Evolutionary conservation across 2,888 invertebrate genomes (phyloP).

Genomic region (Pherbina coryleti): DNA sequence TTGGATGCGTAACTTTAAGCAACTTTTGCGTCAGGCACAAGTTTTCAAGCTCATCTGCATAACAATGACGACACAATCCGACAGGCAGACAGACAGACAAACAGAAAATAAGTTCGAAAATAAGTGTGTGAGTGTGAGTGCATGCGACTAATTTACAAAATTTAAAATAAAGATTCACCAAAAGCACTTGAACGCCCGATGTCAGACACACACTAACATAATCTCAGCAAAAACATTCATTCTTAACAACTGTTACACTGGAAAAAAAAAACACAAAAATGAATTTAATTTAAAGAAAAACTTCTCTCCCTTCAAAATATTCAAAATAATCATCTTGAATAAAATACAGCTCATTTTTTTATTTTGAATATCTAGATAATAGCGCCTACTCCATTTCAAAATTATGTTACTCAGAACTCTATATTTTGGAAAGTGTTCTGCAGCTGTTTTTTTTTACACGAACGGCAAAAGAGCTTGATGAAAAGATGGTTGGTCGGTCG

Average conservation of each 20-base stretch:
- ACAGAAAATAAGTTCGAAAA: not conserved
- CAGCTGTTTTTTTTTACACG: no score
- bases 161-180: conserved; percentile 22
- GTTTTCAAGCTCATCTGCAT: conserved; percentile 50
- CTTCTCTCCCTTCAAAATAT: no score
- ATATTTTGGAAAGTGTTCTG: no score
- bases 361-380: no score
- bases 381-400: no score
- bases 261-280: not conserved
- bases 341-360: no score
- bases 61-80: conserved; percentile 41
- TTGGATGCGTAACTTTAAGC: conserved; percentile 29
- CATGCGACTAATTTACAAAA: conserved; percentile 29
- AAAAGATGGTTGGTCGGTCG: no score
- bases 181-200: not conserved
- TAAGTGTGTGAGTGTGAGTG: not conserved
- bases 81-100: not conserved
- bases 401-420: no score
- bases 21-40: conserved; percentile 44
- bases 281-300: no score
- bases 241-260: not conserved
- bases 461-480: no score
- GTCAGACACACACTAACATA: not conserved
- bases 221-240: not conserved
- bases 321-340: no score